phyloP scores from a whole-genome alignment of 1,140 invertebrate genomes.

The Zaprionus davidi region DNA sequence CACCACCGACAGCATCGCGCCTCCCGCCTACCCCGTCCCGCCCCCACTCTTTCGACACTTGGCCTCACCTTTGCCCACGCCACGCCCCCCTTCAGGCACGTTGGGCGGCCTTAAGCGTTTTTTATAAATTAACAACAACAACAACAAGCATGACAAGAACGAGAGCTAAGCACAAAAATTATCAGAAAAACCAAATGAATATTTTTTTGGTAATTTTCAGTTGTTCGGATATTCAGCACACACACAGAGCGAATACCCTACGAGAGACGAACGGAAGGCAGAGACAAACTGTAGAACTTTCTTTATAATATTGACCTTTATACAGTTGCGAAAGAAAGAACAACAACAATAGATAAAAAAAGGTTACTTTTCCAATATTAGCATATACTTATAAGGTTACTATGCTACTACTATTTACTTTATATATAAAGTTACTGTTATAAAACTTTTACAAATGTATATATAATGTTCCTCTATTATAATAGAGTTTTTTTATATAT shows the following conservation, averaged over 20 bases:
- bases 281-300: not conserved
- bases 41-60: slow-evolving; percentile 54
- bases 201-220: slow-evolving; percentile 67
- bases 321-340: no score
- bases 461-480: no score
- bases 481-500: no score
- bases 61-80: slow-evolving; percentile 65
- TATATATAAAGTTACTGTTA: no score
- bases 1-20: slow-evolving; percentile 1
- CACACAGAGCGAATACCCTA: slow-evolving; percentile 1
- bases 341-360: not conserved
- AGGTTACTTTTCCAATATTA: no score
- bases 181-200: slow-evolving; percentile 77
- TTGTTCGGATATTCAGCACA: not conserved
- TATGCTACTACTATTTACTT: no score
- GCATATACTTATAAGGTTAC: no score
- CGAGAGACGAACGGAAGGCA: not conserved
- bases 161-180: slow-evolving; percentile 61
- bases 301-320: not conserved
- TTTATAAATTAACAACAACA: slow-evolving; percentile 80
- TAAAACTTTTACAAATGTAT: no score
- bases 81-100: not conserved
- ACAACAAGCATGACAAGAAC: slow-evolving; percentile 21
- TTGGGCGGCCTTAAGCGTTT: slow-evolving; percentile 70
- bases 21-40: not conserved